Conservation (phyloP, 2,113 vertebrate genomes). For the Callipepla squamata region DNA sequence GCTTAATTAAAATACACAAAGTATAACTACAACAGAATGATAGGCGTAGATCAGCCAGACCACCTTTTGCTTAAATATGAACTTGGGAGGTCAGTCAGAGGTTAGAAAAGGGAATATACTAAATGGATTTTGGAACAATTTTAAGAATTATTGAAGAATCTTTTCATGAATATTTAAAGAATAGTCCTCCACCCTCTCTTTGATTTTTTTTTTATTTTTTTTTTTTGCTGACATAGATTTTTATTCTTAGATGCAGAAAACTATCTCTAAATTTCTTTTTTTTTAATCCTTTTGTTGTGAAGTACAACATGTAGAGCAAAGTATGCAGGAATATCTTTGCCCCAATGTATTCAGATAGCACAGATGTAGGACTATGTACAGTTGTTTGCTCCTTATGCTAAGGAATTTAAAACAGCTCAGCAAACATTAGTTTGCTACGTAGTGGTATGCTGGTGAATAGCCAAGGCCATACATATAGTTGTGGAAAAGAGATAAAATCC, state of each 20-base stretch:
- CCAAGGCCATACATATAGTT: rapidly evolving
- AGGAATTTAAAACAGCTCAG: background rate
- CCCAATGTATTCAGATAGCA: background rate
- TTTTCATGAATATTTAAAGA: background rate
- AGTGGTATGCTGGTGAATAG: background rate
- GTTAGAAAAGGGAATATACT: background rate
- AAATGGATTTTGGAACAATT: background rate
- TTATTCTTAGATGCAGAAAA: background rate
- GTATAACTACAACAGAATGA: background rate
- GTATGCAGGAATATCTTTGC: background rate
- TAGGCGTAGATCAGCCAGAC: background rate
- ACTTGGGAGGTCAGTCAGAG: background rate
- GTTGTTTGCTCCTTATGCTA: background rate
- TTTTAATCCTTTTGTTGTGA: background rate
- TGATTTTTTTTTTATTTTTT: background rate
- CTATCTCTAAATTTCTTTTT: background rate
- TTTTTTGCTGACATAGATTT: background rate
- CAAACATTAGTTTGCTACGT: background rate
- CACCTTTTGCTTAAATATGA: background rate
- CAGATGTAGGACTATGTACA: background rate
- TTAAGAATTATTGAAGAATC: background rate
- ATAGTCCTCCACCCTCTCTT: background rate
- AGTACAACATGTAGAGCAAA: background rate
- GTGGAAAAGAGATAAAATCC: background rate
- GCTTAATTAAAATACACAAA: background rate